Evolutionary conservation across 2,888 invertebrate species (phyloP).

Genomic region (Tortrix viridana): DNA sequence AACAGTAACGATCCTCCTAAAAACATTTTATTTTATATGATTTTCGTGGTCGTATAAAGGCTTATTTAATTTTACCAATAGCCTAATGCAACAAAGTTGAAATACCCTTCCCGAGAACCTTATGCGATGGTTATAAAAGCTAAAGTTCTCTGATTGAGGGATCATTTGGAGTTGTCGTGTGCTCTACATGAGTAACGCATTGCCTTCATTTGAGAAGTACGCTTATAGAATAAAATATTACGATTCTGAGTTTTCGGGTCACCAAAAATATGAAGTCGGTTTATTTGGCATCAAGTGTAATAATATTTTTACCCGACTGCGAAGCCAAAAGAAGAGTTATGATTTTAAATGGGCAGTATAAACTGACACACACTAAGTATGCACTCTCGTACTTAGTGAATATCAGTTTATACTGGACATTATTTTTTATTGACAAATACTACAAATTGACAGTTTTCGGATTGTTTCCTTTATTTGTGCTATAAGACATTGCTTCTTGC

Average conservation of each 20-base stretch:
- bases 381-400: too few species aligned
- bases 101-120: neutral
- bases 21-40: slow-evolving; percentile 50
- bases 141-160: slow-evolving; percentile 2
- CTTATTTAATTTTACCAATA: slow-evolving; percentile 38
- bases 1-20: slow-evolving; percentile 48
- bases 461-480: too few species aligned
- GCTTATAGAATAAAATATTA: slow-evolving; percentile 48
- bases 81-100: neutral
- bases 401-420: too few species aligned
- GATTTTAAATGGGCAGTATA: too few species aligned
- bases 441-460: too few species aligned
- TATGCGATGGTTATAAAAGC: slow-evolving; percentile 3
- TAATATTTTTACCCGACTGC: neutral
- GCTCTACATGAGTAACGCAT: slow-evolving; percentile 42
- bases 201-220: slow-evolving; percentile 48
- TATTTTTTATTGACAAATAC: too few species aligned
- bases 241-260: slow-evolving; percentile 37
- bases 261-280: slow-evolving; percentile 25
- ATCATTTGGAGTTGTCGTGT: neutral
- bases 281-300: neutral
- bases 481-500: too few species aligned
- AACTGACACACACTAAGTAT: too few species aligned
- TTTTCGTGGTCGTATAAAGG: slow-evolving; percentile 45
- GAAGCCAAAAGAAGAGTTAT: neutral